These are phyloP conservation scores for Anthopleura xanthogrammica DNA, from an alignment of 92 coral and sea anemone species.

Conservation along the genomic window DNA sequence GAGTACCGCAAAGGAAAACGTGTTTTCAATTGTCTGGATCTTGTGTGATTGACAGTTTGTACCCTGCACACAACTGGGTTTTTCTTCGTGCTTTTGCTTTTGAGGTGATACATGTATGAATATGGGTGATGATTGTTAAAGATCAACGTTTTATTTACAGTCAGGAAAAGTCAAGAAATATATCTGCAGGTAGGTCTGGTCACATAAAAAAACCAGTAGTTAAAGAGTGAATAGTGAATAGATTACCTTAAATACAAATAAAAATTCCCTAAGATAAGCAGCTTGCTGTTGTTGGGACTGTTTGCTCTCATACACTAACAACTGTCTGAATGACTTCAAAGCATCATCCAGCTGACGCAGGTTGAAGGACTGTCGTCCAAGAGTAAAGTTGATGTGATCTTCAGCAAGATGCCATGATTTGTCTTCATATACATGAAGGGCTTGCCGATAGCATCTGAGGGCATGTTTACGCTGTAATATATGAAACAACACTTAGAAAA, in stretches of 20 bases:
- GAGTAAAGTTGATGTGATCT: conserved; percentile 96
- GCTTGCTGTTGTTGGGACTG: conserved; percentile 94
- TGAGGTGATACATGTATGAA: no score
- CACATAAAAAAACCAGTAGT: background rate
- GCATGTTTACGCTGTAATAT: conserved; percentile 88
- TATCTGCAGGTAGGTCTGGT: no score
- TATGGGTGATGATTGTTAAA: no score
- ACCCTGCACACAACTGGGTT: no score
- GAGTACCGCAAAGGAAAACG: no score
- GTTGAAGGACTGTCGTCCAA: conserved; percentile 94
- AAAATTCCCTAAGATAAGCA: conserved; percentile 87
- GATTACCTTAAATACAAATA: conserved; percentile 90
- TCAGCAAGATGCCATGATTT: conserved; percentile 96
- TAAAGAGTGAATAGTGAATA: background rate
- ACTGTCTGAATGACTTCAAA: conserved; percentile 70
- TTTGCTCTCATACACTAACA: conserved; percentile 82
- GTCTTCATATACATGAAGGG: conserved; percentile 68
- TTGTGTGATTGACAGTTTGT: no score
- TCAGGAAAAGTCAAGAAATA: no score
- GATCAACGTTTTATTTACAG: no score
- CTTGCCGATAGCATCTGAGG: conserved; percentile 87
- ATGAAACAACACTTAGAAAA: background rate
- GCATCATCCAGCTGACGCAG: conserved; percentile 94
- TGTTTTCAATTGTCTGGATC: no score
- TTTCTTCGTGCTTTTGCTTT: no score